These are phyloP conservation scores for Protobothrops flavoviridis DNA, from an alignment of 2,113 vertebrate species.

Conservation along the genomic window DNA sequence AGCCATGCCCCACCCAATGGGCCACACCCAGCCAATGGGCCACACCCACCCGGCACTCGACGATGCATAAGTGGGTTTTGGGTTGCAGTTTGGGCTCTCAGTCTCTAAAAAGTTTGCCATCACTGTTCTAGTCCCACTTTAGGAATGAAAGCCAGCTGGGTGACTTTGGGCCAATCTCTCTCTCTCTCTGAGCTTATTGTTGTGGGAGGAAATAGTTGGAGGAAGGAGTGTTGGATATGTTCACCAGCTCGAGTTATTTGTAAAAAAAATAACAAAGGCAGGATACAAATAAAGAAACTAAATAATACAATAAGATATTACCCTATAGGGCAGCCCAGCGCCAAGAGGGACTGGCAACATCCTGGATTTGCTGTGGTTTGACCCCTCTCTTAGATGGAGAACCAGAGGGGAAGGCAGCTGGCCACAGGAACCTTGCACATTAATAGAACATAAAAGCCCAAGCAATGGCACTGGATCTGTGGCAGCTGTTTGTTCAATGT, in stretches of 20 bases:
- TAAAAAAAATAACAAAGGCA: too few relatives aligned
- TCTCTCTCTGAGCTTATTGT: too few relatives aligned
- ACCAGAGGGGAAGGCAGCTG: constrained; percentile 46
- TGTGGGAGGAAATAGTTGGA: too few relatives aligned
- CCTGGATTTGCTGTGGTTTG: constrained; percentile 7
- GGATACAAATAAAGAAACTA: neutral
- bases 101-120: too few relatives aligned
- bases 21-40: too few relatives aligned
- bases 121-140: neutral
- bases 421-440: constrained; percentile 59
- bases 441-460: constrained; percentile 80
- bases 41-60: too few relatives aligned
- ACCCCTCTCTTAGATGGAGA: constrained; percentile 56
- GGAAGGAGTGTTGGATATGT: too few relatives aligned
- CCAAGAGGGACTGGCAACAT: neutral
- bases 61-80: too few relatives aligned
- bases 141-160: neutral
- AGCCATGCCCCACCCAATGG: too few relatives aligned
- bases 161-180: too few relatives aligned
- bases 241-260: too few relatives aligned
- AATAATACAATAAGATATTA: neutral
- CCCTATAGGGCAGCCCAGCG: neutral
- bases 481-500: constrained; percentile 99
- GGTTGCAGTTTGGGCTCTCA: too few relatives aligned
- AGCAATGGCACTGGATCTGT: constrained; percentile 84